Percentiles rank a stretch among this genome's conserved stretches.
Evolutionary conservation across 2,113 vertebrate species (phyloP).

Genomic region (Lagenorhynchus albirostris): DNA sequence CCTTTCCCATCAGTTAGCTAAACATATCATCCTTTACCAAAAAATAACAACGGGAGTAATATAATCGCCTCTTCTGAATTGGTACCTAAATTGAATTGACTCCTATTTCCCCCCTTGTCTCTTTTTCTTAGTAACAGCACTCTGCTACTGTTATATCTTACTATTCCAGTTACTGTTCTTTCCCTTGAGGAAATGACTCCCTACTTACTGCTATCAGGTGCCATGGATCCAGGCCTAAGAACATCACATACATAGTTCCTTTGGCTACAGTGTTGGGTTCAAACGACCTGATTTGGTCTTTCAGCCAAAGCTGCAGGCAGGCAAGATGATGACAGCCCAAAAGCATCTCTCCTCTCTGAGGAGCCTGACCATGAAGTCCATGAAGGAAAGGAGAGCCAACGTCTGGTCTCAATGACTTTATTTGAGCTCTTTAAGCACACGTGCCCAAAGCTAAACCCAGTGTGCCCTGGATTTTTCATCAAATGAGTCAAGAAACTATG

Average conservation of each 20-base stretch:
- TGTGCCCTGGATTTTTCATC: background rate
- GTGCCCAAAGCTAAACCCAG: background rate
- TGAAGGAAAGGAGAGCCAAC: background rate
- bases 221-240: background rate
- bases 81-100: background rate
- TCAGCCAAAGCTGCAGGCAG: background rate
- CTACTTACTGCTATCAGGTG: background rate
- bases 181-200: background rate
- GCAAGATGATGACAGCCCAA: background rate
- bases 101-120: background rate
- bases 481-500: background rate
- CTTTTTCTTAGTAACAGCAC: background rate
- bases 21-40: background rate
- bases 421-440: background rate
- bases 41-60: background rate
- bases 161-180: background rate
- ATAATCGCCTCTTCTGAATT: background rate
- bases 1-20: background rate
- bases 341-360: background rate
- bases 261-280: background rate
- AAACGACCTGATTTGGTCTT: background rate
- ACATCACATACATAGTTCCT: fast-evolving
- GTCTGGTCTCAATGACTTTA: background rate
- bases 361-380: background rate
- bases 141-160: background rate